Percentiles rank a stretch among this genome's conserved stretches.
Evolutionary conservation across 2,888 invertebrate species (phyloP).

Genomic region (Xestia xanthographa): DNA sequence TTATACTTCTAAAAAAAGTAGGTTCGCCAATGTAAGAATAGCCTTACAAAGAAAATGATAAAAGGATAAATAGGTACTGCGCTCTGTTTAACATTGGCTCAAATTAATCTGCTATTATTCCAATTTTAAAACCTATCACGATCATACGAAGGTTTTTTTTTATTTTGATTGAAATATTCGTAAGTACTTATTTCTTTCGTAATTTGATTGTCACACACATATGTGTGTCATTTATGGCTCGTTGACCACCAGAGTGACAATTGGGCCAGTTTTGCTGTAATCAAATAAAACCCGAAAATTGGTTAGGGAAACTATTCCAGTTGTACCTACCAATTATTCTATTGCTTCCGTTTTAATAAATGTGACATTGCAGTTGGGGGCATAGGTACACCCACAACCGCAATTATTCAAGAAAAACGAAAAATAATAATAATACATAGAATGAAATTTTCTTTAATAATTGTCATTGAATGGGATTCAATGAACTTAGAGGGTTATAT

Average conservation of each 20-base stretch:
- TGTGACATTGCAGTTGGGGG: background rate
- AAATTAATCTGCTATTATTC: background rate
- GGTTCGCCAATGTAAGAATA: background rate
- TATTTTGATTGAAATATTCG: slow-evolving; percentile 2
- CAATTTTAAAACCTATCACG: slow-evolving; percentile 8
- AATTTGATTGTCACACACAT: slow-evolving; percentile 2
- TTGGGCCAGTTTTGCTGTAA: slow-evolving; percentile 27
- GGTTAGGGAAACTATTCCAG: slow-evolving; percentile 16
- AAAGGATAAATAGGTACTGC: slow-evolving; percentile 7
- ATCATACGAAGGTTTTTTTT: slow-evolving; percentile 1
- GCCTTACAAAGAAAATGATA: slow-evolving; percentile 6
- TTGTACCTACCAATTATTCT: slow-evolving; percentile 26
- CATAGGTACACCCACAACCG: background rate
- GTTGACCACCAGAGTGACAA: slow-evolving; percentile 35
- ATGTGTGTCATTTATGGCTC: slow-evolving; percentile 17
- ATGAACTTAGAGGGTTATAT: too few relatives aligned
- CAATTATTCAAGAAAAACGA: background rate
- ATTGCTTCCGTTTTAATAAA: slow-evolving; percentile 43
- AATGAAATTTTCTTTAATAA: too few relatives aligned
- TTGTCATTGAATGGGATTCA: too few relatives aligned
- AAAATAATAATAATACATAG: too few relatives aligned
- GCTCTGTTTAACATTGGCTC: slow-evolving; percentile 9
- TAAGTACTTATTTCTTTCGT: background rate
- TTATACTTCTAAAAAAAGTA: slow-evolving; percentile 16
- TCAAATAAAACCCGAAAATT: slow-evolving; percentile 40